phyloP scores from a whole-genome alignment of 2,888 invertebrate genomes.

The Stenotaenia linearis region DNA sequence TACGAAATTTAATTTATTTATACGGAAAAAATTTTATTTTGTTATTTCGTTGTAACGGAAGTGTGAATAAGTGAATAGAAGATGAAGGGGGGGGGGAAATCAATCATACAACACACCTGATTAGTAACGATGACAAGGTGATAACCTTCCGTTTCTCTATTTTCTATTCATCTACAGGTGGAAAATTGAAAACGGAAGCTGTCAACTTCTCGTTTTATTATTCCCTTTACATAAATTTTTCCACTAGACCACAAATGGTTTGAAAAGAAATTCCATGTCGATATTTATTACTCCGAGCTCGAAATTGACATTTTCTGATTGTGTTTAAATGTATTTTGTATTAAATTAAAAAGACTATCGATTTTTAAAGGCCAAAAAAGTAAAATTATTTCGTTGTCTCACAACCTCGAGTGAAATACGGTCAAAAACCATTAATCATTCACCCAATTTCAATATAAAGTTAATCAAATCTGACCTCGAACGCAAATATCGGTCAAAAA shows the following conservation, averaged over 20 bases:
- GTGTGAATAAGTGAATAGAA: background rate
- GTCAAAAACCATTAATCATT: background rate
- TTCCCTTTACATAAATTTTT: background rate
- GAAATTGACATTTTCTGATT: no score
- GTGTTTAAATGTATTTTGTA: no score
- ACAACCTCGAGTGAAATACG: background rate
- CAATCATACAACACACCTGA: slow-evolving; percentile 3
- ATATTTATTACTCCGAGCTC: no score
- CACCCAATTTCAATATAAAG: background rate
- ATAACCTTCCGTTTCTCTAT: background rate
- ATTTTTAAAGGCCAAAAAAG: no score
- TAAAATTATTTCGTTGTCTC: background rate
- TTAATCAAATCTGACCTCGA: background rate
- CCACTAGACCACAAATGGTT: background rate
- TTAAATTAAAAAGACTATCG: no score
- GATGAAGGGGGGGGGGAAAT: background rate
- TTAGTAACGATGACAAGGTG: slow-evolving; percentile 12
- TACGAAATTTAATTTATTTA: background rate
- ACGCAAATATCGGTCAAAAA: background rate
- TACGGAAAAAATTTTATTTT: background rate
- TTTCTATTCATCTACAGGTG: background rate
- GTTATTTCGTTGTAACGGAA: background rate
- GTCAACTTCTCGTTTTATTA: background rate
- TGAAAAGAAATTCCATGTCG: background rate
- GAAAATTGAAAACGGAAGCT: background rate